Evolutionary conservation across 2,888 invertebrate species (phyloP).

Genomic region (Chromoteleia sp.): DNA sequence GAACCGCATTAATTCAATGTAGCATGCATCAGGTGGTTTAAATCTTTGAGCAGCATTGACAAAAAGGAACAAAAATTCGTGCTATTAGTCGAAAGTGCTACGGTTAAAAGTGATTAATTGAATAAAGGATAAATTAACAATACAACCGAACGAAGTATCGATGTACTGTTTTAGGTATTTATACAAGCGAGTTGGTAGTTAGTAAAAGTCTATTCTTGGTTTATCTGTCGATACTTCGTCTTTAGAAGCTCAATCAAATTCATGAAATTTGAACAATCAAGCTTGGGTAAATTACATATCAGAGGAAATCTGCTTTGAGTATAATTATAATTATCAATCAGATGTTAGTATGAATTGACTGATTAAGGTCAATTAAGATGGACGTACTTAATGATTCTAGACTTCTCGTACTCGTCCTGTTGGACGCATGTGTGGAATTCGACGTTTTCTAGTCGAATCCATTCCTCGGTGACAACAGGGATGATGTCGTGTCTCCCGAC

Average conservation of each 20-base stretch:
- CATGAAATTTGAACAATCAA: constrained; percentile 1
- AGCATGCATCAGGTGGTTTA: constrained; percentile 98
- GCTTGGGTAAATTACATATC: background rate
- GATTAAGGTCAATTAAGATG: constrained; percentile 11
- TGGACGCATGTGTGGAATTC: constrained; percentile 98
- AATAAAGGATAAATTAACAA: background rate
- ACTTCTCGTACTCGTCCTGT: constrained; percentile 94
- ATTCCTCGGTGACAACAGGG: constrained; percentile 99
- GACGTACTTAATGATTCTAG: constrained; percentile 92
- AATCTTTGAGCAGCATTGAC: constrained; percentile 87
- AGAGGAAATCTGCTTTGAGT: background rate
- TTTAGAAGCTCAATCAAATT: background rate
- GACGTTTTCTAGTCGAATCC: constrained; percentile 97
- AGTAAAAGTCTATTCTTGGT: background rate
- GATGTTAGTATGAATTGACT: background rate
- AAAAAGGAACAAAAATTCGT: constrained; percentile 18
- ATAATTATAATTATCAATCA: background rate
- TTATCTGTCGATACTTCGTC: constrained; percentile 2
- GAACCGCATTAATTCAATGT: constrained; percentile 98
- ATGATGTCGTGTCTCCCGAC: constrained; percentile 99
- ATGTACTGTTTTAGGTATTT: constrained; percentile 3
- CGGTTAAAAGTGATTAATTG: background rate
- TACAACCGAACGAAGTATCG: background rate
- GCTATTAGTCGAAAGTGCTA: constrained; percentile 20
- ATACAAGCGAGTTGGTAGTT: background rate